These are phyloP conservation scores for Morus bassanus DNA, from an alignment of 2,797 vertebrate species.

Conservation along the genomic window DNA sequence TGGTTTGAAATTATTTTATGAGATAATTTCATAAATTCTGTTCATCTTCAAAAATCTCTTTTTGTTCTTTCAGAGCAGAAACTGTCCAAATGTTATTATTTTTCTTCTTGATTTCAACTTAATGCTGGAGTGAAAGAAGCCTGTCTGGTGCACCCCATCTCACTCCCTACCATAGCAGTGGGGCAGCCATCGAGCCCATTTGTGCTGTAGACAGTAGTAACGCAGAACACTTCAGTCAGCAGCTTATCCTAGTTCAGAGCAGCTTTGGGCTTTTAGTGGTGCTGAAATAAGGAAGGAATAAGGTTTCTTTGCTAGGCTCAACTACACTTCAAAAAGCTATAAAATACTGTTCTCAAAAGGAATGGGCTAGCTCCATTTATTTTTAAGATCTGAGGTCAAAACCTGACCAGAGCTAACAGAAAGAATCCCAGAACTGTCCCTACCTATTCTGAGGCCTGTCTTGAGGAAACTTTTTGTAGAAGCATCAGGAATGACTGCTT, in stretches of 20 bases:
- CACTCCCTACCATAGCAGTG: no score
- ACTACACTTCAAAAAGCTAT: neutral
- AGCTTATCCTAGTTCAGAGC: neutral
- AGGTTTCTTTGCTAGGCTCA: neutral
- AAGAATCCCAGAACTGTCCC: neutral
- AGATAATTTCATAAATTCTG: neutral
- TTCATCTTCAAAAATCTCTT: neutral
- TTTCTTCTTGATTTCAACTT: neutral
- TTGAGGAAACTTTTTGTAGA: neutral
- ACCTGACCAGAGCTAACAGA: neutral
- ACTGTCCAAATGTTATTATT: neutral
- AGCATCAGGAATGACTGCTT: neutral
- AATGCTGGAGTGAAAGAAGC: neutral
- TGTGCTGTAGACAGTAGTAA: no score
- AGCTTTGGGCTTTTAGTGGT: neutral
- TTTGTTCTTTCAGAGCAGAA: neutral
- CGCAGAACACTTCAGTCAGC: neutral
- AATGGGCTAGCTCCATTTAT: neutral
- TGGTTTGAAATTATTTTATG: neutral
- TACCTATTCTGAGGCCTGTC: neutral
- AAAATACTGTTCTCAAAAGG: neutral
- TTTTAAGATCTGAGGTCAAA: neutral
- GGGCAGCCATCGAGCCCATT: neutral
- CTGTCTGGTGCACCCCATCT: neutral
- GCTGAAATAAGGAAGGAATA: neutral